Base-by-base conservation (phyloP, 2,888 invertebrate species). In the Drosophila lacicola region DNA sequence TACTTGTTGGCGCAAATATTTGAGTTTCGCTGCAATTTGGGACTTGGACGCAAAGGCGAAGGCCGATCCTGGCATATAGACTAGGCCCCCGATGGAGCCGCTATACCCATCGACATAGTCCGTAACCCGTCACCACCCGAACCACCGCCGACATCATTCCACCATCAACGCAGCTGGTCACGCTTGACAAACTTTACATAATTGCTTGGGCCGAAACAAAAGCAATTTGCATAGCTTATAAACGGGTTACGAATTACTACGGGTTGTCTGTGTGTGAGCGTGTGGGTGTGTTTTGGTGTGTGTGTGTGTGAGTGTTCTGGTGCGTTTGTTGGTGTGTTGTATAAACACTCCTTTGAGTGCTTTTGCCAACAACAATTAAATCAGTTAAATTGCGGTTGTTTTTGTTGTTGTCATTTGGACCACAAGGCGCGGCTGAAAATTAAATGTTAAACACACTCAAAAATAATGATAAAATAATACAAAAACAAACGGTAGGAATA, bases 171-270 rank as follows among this genome's bases (percentile, higher is more conserved):
- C 37, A 45, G 66, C 51, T 74, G 78, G 78, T 75, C 73, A 78
- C 67, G 84, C 82, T 72, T 75, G 60, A 74, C 82, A 81, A 84
- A 84, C 82, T 84, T 84, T 80, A 75, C 85, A 84, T 80, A 80
- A 80, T 84, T 84, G 78, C 72, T 61, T 66, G 74, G 67, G 65
- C 63, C 67, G 57, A 70, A 79, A 74, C 71, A 67, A 78, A 74
- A 79, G 78, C 76, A 76, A 76, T 78, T 79, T 79, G 74, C 80
- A 74, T 74, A 69, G 74, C 79, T 78, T 75, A 64, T 68, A 75
- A 75, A 72, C 63, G 75, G 74, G 74, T 74, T 74, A 74, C 72
- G 74, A 76, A 51, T 55, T 70, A 61, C 71, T 42, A 39, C 45
- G 39, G 41, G 37, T 45, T 65, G 33, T 41, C 13, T 56, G 14